Evolutionary conservation across 2,888 invertebrate species (phyloP).

Genomic region (Scaptomyza flava): DNA sequence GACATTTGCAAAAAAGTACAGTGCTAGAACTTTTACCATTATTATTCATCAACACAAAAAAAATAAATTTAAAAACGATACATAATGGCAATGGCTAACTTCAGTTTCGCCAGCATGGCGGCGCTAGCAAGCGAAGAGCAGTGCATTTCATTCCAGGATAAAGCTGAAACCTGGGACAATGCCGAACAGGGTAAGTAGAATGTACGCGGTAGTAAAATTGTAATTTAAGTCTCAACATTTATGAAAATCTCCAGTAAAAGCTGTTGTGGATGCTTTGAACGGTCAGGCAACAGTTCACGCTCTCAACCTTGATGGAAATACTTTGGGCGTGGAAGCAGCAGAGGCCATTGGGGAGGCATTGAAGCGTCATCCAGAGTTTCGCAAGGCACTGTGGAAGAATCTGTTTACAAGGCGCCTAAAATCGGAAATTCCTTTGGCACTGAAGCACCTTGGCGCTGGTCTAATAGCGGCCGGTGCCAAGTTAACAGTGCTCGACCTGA

Average conservation of each 20-base stretch:
- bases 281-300: constrained; percentile 88
- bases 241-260: constrained; percentile 86
- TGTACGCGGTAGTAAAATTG: neutral
- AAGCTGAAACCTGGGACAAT: constrained; percentile 90
- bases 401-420: constrained; percentile 98
- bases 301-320: constrained; percentile 95
- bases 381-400: constrained; percentile 96
- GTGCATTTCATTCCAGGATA: constrained; percentile 93
- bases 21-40: constrained; percentile 18
- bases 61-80: neutral
- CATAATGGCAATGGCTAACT: constrained; percentile 51
- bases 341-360: constrained; percentile 92
- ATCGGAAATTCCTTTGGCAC: constrained; percentile 96
- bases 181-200: constrained; percentile 90
- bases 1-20: constrained; percentile 49
- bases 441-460: constrained; percentile 91
- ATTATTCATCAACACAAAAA: neutral
- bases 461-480: constrained; percentile 92
- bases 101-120: constrained; percentile 69
- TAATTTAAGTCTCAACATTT: neutral
- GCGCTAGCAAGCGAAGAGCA: constrained; percentile 67
- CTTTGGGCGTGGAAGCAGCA: constrained; percentile 95
- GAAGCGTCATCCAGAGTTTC: constrained; percentile 90
- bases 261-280: constrained; percentile 91
- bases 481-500: constrained; percentile 94